Evolutionary conservation across 35 echinoderm and acorn worm species (phyloP).

Genomic region (Eucidaris tribuloides): DNA sequence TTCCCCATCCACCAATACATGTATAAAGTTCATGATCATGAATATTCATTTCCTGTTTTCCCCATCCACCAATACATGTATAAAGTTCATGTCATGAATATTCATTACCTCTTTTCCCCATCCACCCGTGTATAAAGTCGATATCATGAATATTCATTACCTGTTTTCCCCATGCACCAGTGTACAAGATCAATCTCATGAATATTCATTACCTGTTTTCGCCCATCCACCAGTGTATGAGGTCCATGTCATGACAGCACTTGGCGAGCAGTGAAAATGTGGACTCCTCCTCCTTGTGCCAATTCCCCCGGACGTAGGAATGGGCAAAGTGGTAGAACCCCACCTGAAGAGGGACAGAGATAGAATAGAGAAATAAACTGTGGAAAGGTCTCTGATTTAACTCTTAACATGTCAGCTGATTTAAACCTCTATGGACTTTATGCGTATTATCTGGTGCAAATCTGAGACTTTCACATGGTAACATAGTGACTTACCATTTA

Average conservation of each 20-base stretch:
- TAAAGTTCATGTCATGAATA: too few species aligned
- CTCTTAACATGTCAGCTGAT: not conserved
- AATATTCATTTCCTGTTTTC: too few species aligned
- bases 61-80: too few species aligned
- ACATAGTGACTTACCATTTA: too few species aligned
- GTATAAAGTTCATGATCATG: too few species aligned
- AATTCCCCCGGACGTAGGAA: conserved; percentile 91
- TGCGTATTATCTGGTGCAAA: too few species aligned
- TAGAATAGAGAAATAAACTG: not conserved
- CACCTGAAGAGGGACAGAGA: conserved; percentile 43
- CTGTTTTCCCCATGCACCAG: not conserved
- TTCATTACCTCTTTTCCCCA: too few species aligned
- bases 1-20: too few species aligned
- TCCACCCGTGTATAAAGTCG: too few species aligned
- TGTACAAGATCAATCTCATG: not conserved
- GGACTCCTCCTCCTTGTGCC: conserved; percentile 63
- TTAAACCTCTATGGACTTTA: too few species aligned
- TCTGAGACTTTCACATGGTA: not conserved
- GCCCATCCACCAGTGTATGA: conserved; percentile 89
- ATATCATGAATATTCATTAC: too few species aligned
- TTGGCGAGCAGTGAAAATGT: conserved; percentile 89
- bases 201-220: conserved; percentile 76
- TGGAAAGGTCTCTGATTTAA: not conserved
- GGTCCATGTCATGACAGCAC: conserved; percentile 97
- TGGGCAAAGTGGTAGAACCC: conserved; percentile 90